Evolutionary conservation across 2,113 vertebrate genomes (phyloP), one percentile per base, ranked within the genome.

Genomic region (Oreochromis tanganicae): DNA sequence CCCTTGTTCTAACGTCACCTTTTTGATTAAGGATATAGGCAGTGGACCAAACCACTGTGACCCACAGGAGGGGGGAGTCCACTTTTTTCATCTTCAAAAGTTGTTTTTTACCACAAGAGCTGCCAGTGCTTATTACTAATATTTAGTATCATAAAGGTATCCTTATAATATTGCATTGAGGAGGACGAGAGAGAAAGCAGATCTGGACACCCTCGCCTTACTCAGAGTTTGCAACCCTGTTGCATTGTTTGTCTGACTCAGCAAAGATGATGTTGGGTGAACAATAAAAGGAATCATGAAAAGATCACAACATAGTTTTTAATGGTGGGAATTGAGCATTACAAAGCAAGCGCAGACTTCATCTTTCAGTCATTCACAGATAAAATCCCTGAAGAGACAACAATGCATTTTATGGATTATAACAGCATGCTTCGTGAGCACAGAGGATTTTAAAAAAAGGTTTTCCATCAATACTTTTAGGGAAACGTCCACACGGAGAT

Each of bases 341-440:
- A 95, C 95, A 95, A 95, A 95, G 93, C 93, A 93, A 88, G 80
- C 92, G 86, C 92, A 89, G 86, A 93, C 81, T 27, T 91, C 87
- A 88, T 90, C 87, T 89, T 92, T 93, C 93, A 91, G 91, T 94
- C 93, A 94, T 93, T 95, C 93, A 93, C 88, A 88, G 85, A 93
- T 88, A 92, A 93, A 94, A 92, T 96, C 94, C 94, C 94, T 95
- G 94, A 95, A 93, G 41, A 92, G 89, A 89, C 83, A 90, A 93
- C 59, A 87, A 87, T 90, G 79, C 82, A 90, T 89, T 80, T 80
- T 91, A 92, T 94, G 92, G 94, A 91, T 93, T 94, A 82, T 86
- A 73, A 87, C 79, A 73, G 90, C 95, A 96, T 95, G 95, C 95
- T 95, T 90, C 9, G 87, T 91, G 91, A 92, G 93, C 89, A 92